Evolutionary conservation across 2,888 invertebrate species (phyloP).

Genomic region (Ferdinandea cuprea): DNA sequence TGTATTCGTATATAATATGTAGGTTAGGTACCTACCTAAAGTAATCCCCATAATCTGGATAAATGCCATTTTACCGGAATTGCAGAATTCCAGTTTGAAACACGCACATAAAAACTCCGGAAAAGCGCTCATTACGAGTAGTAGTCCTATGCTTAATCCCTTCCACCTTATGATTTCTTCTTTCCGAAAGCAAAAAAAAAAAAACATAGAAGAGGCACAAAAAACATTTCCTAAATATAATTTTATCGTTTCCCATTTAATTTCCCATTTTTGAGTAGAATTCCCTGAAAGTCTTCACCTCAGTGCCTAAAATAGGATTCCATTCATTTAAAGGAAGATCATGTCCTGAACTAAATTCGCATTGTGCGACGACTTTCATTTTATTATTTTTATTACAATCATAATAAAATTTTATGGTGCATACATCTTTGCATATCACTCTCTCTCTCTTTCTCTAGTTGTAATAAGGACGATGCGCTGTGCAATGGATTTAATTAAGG

Average conservation of each 20-base stretch:
- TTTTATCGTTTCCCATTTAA: constrained; percentile 52
- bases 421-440: constrained; percentile 52
- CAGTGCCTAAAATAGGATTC: not conserved
- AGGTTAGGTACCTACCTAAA: too few species aligned
- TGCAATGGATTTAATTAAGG: constrained; percentile 58
- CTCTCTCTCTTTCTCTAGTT: not conserved
- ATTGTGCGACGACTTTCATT: constrained; percentile 41
- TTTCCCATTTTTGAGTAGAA: constrained; percentile 17
- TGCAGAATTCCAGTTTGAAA: not conserved
- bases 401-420: constrained; percentile 56
- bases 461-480: not conserved
- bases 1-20: too few species aligned
- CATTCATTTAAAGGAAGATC: constrained; percentile 11
- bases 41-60: constrained; percentile 18
- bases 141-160: constrained; percentile 18
- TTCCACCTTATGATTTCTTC: constrained; percentile 38
- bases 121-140: constrained; percentile 9
- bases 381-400: constrained; percentile 57
- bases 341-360: constrained; percentile 24
- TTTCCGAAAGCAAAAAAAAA: not conserved
- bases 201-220: too few species aligned
- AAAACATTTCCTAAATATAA: constrained; percentile 1
- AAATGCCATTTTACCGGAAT: constrained; percentile 9
- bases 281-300: not conserved
- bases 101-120: constrained; percentile 10